Percentiles rank a stretch among this genome's conserved stretches.
Evolutionary conservation across 2,888 invertebrate species (phyloP).

Genomic region (Epicampocera succincta): DNA sequence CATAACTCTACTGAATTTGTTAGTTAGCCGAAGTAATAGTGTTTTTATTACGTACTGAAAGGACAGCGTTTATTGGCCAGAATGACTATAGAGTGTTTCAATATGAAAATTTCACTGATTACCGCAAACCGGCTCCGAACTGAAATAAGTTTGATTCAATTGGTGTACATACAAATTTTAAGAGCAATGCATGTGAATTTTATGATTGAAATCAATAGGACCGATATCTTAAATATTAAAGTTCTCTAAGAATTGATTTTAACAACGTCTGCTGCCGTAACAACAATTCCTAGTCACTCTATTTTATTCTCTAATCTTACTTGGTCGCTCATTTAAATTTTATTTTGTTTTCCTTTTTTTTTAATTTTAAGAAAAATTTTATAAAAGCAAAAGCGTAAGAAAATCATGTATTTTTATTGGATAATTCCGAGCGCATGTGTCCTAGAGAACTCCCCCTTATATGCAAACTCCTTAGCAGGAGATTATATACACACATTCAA

Average conservation of each 20-base stretch:
- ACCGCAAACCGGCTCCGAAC: no score
- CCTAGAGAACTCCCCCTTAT: slow-evolving; percentile 61
- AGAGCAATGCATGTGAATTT: no score
- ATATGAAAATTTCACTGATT: no score
- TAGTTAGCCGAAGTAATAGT: no score
- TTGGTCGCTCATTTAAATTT: slow-evolving; percentile 48
- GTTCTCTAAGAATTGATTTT: not conserved
- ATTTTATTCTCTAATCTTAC: not conserved
- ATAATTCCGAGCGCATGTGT: slow-evolving; percentile 69
- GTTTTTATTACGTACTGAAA: no score
- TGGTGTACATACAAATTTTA: no score
- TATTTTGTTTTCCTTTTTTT: slow-evolving; percentile 48
- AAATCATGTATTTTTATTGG: slow-evolving; percentile 68
- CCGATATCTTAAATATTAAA: not conserved
- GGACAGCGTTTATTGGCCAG: no score
- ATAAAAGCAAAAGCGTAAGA: slow-evolving; percentile 53
- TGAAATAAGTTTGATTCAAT: no score
- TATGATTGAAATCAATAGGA: no score
- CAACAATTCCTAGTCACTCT: not conserved
- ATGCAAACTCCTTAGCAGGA: slow-evolving; percentile 52
- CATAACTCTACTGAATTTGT: no score
- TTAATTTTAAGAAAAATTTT: slow-evolving; percentile 58
- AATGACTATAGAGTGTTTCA: no score
- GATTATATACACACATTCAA: slow-evolving; percentile 11
- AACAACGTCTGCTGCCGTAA: not conserved